Conservation (phyloP, 1,140 invertebrate genomes). For the Sycophila sp. region DNA sequence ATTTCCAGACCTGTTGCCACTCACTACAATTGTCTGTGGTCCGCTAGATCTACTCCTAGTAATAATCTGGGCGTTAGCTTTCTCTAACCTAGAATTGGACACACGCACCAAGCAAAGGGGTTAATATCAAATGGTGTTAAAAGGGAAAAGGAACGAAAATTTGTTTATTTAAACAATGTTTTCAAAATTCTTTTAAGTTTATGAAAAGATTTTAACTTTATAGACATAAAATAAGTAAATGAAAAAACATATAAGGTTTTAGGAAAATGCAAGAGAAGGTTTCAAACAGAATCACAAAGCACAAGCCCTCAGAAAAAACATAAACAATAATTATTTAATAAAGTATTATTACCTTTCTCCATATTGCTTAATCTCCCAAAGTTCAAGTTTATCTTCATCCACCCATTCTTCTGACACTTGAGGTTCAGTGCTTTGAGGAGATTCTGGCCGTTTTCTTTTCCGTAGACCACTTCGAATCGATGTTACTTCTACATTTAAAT, state of each 20-base stretch:
- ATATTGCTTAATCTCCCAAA: constrained; percentile 97
- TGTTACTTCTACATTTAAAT: constrained; percentile 89
- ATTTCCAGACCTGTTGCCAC: constrained; percentile 45
- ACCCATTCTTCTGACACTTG: constrained; percentile 95
- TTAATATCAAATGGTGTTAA: constrained; percentile 60
- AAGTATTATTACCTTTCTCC: constrained; percentile 78
- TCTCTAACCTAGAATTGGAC: constrained; percentile 70
- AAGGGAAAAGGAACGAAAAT: too few relatives aligned
- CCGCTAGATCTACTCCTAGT: constrained; percentile 79
- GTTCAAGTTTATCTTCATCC: constrained; percentile 92
- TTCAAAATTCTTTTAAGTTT: too few relatives aligned
- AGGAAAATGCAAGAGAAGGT: background rate
- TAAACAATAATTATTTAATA: constrained; percentile 6
- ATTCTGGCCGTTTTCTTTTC: constrained; percentile 90
- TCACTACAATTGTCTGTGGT: constrained; percentile 62
- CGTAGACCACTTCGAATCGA: constrained; percentile 91
- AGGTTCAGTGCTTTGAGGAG: constrained; percentile 88
- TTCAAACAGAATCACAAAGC: background rate
- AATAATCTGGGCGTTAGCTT: constrained; percentile 75
- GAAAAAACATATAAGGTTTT: background rate
- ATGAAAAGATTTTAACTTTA: constrained; percentile 47
- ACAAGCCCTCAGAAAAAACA: constrained; percentile 3
- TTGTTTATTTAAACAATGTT: too few relatives aligned
- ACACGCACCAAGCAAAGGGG: constrained; percentile 61
- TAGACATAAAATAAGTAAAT: background rate